Evolutionary conservation across 2,888 invertebrate species (phyloP), one percentile per base, ranked within the genome.

Genomic region (Diadromus collaris): DNA sequence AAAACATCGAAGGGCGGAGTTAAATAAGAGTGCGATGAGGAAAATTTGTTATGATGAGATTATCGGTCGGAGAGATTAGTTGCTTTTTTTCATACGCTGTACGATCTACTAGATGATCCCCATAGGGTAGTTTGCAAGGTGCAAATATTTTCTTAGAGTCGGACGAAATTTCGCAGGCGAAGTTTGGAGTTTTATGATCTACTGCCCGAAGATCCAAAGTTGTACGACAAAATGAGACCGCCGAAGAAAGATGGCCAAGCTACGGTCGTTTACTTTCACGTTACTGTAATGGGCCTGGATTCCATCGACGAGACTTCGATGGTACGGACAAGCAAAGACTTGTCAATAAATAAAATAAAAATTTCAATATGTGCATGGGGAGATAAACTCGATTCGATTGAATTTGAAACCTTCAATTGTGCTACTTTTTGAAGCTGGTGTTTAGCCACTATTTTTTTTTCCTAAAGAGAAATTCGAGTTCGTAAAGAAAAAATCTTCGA

Each of bases 251-350:
- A 96, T 88, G 97, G 96, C 19, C 95, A 96, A 87, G 96, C 97
- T 0, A 97, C 97, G 1, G 95, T 94, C 7, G 97, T 98, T 38
- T 95, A 95, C 90, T 97, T 97, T 91, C 97, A 97, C 88, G 97
- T 97, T 44, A 97, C 97, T 0, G 97, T 97, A 48, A 97, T 98
- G 97, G 98, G 98, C 0, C 92, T 98, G 81, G 98, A 98, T 91
- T 98, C 98, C 48, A 98, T 98, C 82, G 98, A 98, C 88, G 98
- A 98, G 91, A 97, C 96, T 85, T 97, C 97, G 5, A 98, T 98
- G 98, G 97, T 97, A 91, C 32, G 81, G 77, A 79, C 21, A 61
- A 41, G 7, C 34, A 7, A 16, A 34, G 34, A 3, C 34, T 61
- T 76, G 32, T 67, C 38, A 21, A 24, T 19, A 61, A 24, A 34